phyloP scores from a whole-genome alignment of 2,113 vertebrate genomes.

The Leucoraja erinaceus region DNA sequence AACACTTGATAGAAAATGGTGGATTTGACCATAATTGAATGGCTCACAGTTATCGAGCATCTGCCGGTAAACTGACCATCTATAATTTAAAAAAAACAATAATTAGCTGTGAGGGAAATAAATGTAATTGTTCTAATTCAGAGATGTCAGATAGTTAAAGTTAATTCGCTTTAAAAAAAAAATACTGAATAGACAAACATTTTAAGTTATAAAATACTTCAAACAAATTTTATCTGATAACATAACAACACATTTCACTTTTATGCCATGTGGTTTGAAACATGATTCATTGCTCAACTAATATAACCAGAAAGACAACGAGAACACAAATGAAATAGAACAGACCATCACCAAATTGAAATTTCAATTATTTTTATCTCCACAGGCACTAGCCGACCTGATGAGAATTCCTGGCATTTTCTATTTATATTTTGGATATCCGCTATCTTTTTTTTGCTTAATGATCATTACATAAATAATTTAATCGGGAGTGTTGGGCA shows the following conservation, averaged over 20 bases:
- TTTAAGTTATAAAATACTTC: neutral
- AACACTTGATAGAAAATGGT: constrained; percentile 70
- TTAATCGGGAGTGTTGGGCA: neutral
- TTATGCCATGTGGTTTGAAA: neutral
- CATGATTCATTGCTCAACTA: neutral
- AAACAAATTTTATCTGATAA: neutral
- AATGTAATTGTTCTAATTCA: neutral
- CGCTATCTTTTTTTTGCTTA: neutral
- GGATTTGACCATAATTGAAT: constrained; percentile 78
- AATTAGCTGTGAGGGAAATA: neutral
- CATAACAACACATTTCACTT: neutral
- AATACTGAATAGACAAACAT: neutral
- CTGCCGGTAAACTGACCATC: constrained; percentile 80
- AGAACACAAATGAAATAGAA: neutral
- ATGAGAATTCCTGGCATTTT: no score
- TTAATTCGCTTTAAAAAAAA: neutral
- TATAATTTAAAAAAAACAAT: constrained; percentile 43
- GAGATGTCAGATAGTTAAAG: neutral
- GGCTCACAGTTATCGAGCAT: constrained; percentile 64
- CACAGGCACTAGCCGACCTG: no score
- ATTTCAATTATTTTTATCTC: no score
- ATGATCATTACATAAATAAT: neutral
- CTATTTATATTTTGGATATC: no score
- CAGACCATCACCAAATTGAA: no score
- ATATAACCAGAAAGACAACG: neutral